These are phyloP conservation scores for Rhyzopertha dominica DNA, from an alignment of 1,140 invertebrate genomes.

Conservation along the genomic window DNA sequence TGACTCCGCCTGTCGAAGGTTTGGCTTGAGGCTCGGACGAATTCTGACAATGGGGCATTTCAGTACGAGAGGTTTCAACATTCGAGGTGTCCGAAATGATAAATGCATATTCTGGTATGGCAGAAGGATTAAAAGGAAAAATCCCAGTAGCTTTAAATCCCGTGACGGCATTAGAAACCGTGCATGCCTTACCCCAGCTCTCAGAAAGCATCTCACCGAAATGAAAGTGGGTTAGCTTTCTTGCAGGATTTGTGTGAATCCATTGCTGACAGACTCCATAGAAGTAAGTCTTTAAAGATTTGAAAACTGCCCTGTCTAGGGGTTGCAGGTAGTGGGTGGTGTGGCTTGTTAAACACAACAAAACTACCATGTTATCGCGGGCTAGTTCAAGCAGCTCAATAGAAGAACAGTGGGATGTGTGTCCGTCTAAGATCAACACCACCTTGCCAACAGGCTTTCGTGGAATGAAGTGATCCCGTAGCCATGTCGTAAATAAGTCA, in stretches of 20 bases:
- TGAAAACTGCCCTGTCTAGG: constrained; percentile 38
- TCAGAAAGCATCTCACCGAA: constrained; percentile 8
- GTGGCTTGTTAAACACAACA: constrained; percentile 43
- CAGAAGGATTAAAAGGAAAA: constrained; percentile 9
- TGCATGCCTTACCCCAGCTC: constrained; percentile 6
- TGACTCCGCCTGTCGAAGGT: too few species aligned
- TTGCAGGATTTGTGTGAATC: constrained; percentile 19
- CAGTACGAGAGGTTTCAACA: too few species aligned
- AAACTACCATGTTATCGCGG: constrained; percentile 37
- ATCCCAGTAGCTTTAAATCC: constrained; percentile 14
- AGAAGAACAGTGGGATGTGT: constrained; percentile 35
- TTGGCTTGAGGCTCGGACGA: too few species aligned
- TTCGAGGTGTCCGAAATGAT: constrained; percentile 12
- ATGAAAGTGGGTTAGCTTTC: constrained; percentile 10
- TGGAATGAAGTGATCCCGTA: constrained; percentile 39
- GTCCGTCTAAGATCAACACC: constrained; percentile 41
- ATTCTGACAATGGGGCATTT: too few species aligned
- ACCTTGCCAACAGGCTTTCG: constrained; percentile 35
- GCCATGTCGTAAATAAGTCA: constrained; percentile 43
- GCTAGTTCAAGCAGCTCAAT: constrained; percentile 38
- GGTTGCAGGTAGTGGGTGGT: constrained; percentile 40
- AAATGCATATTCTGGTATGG: constrained; percentile 9
- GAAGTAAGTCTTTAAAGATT: constrained; percentile 15
- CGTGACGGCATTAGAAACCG: constrained; percentile 7
- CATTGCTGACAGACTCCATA: constrained; percentile 22